A percentile compares a stretch with the other conserved stretches of the same genome.
Conservation (phyloP, 2,888 invertebrate species). For the Aphrophora alni region DNA sequence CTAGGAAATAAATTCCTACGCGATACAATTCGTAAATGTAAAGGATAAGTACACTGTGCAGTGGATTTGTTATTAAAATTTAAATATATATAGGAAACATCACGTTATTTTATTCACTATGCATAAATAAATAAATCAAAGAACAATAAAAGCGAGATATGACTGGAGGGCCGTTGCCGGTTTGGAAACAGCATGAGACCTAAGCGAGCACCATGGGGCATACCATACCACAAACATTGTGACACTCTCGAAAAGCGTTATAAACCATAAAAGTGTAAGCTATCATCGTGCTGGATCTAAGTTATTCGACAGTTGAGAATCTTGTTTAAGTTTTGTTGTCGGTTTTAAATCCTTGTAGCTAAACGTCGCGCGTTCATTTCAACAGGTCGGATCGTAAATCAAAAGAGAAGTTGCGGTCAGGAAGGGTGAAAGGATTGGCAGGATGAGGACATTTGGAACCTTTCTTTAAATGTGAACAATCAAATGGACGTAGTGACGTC, state of each 20-base stretch:
- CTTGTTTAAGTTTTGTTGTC: neutral
- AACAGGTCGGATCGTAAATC: neutral
- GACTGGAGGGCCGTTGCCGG: neutral
- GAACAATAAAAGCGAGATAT: conserved; percentile 1
- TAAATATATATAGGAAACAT: neutral
- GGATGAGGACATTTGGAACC: neutral
- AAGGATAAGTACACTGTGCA: neutral
- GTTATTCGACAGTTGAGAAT: neutral
- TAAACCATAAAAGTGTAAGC: neutral
- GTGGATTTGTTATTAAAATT: neutral
- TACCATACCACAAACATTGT: neutral
- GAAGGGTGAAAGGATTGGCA: neutral
- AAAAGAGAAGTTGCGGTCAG: neutral
- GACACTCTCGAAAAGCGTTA: neutral
- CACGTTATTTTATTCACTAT: neutral
- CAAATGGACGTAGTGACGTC: neutral
- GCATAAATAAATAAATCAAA: neutral
- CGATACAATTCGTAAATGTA: no score
- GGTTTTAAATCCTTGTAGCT: neutral
- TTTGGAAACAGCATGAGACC: neutral
- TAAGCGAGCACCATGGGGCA: neutral
- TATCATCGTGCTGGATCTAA: neutral
- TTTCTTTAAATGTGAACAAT: neutral
- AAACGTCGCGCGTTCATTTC: neutral
- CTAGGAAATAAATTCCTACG: no score